Conservation (phyloP, 2,797 vertebrate genomes). For the Parotocinclus haroldoi region DNA sequence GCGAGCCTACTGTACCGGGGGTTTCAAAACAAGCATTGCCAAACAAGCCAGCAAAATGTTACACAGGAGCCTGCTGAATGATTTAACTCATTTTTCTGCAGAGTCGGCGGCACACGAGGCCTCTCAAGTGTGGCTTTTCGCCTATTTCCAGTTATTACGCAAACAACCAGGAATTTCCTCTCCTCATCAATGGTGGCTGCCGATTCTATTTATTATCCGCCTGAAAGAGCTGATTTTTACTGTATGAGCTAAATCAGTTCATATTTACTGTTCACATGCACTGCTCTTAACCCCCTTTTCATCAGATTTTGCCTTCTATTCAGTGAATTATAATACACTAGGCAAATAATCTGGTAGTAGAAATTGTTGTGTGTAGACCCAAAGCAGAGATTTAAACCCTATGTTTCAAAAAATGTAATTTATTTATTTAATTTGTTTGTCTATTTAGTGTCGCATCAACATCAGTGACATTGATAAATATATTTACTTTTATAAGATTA, state of each 20-base stretch:
- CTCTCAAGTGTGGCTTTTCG: constrained; percentile 44
- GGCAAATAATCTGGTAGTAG: no score
- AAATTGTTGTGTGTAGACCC: no score
- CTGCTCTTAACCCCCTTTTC: no score
- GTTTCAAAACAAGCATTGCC: constrained; percentile 5
- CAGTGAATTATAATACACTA: no score
- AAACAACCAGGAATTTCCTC: constrained; percentile 55
- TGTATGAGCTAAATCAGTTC: neutral
- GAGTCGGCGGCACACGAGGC: constrained; percentile 3
- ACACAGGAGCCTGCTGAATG: constrained; percentile 25
- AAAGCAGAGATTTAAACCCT: no score
- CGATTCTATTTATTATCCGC: constrained; percentile 29
- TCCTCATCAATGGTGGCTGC: constrained; percentile 32
- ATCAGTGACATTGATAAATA: no score
- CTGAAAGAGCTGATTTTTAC: constrained; percentile 19
- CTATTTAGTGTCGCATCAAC: no score
- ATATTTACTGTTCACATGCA: no score
- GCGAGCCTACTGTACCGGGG: constrained; percentile 16
- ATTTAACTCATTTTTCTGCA: constrained; percentile 30
- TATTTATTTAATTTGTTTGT: no score
- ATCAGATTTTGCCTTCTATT: no score
- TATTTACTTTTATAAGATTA: no score
- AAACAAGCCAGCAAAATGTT: constrained; percentile 25
- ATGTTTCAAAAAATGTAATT: no score
- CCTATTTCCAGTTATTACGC: constrained; percentile 52